Conservation (phyloP, 1,140 invertebrate species). For the Drosophila guanche region DNA sequence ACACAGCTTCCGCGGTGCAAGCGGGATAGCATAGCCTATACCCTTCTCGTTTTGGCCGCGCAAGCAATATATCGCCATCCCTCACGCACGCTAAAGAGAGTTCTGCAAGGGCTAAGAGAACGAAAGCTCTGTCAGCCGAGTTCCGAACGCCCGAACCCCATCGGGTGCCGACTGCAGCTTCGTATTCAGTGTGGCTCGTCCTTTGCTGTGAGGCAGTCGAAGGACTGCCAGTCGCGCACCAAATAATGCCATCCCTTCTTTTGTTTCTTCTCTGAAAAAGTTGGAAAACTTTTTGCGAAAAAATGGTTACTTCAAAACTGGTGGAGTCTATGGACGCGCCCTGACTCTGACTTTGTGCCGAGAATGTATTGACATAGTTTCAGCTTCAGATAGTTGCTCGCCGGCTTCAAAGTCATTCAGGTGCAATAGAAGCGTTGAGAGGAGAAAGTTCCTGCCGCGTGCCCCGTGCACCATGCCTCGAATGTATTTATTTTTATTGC, state of each 20-base stretch:
- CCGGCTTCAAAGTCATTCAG: constrained; percentile 57
- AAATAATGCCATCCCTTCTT: constrained; percentile 22
- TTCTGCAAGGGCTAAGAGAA: constrained; percentile 49
- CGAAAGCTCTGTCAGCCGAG: constrained; percentile 28
- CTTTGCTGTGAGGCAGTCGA: constrained; percentile 22
- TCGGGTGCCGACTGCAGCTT: constrained; percentile 15
- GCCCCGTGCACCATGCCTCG: background rate
- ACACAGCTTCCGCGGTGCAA: constrained; percentile 55
- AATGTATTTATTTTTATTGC: constrained; percentile 73
- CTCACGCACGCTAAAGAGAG: constrained; percentile 54
- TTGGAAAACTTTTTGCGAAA: constrained; percentile 17
- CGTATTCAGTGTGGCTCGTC: constrained; percentile 23
- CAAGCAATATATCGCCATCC: constrained; percentile 62
- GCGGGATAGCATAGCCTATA: constrained; percentile 16
- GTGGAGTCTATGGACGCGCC: constrained; percentile 2
- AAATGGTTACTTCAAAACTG: constrained; percentile 15
- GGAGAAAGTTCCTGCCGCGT: constrained; percentile 56
- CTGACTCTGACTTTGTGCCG: constrained; percentile 30
- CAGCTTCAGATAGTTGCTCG: constrained; percentile 13
- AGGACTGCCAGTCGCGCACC: constrained; percentile 21
- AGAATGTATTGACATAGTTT: constrained; percentile 72
- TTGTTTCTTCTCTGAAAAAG: background rate
- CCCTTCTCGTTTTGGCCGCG: constrained; percentile 54
- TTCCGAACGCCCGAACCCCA: constrained; percentile 1
- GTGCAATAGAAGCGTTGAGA: constrained; percentile 36